Conservation (phyloP, 2,113 vertebrate genomes). For the Percina caprodes region DNA sequence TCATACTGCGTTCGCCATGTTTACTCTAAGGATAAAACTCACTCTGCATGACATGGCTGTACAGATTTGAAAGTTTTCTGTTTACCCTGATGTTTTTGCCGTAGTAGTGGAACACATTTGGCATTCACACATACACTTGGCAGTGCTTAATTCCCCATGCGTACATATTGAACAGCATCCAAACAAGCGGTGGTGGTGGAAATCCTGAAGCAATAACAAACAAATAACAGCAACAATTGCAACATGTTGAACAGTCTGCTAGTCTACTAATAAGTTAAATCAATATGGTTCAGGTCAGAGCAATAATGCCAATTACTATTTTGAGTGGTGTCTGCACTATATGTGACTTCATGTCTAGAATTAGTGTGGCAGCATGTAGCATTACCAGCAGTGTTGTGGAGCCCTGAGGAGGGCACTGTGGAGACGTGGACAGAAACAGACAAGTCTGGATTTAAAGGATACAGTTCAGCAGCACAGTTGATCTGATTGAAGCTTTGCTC, state of each 20-base stretch:
- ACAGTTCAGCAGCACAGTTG: conserved; percentile 45
- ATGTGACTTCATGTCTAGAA: not conserved
- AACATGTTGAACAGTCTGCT: not conserved
- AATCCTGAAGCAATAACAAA: conserved; percentile 38
- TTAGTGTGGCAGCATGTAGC: conserved; percentile 1
- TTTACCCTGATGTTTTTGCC: conserved; percentile 39
- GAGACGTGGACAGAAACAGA: conserved; percentile 61
- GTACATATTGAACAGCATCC: conserved; percentile 41
- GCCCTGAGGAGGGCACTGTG: conserved; percentile 79
- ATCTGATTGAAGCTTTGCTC: conserved; percentile 39
- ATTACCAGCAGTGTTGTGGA: conserved; percentile 21
- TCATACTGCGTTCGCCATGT: conserved; percentile 28
- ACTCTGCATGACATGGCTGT: conserved; percentile 41
- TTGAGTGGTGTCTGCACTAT: not conserved
- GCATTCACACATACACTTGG: conserved; percentile 55
- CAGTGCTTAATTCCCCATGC: conserved; percentile 39
- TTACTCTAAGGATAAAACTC: conserved; percentile 40
- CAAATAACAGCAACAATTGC: conserved; percentile 24
- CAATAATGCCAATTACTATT: conserved; percentile 4
- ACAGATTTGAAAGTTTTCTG: conserved; percentile 47
- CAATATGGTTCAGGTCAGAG: not conserved
- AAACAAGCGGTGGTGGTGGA: conserved; percentile 33
- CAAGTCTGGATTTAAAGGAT: conserved; percentile 14
- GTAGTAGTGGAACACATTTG: conserved; percentile 23
- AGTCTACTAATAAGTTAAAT: conserved; percentile 4